Evolutionary conservation across 2,888 invertebrate species (phyloP).

Genomic region (Andrena hattorfiana): DNA sequence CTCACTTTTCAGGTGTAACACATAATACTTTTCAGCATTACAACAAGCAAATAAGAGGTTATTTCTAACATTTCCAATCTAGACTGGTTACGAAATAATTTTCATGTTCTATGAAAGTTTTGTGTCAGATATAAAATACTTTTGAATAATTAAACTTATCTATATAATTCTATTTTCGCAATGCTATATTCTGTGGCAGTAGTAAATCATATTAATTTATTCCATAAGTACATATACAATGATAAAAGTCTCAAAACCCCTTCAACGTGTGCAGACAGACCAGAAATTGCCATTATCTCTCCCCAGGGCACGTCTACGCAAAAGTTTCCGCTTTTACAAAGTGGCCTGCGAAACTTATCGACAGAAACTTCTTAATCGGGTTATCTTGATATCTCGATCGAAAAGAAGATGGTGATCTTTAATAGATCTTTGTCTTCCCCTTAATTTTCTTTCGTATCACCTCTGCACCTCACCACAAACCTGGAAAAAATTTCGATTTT

Average conservation of each 20-base stretch:
- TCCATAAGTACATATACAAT: not conserved
- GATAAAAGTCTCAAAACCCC: not conserved
- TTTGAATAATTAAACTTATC: too few relatives aligned
- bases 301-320: slow-evolving; percentile 7
- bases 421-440: slow-evolving; percentile 2
- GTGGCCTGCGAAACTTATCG: slow-evolving; percentile 53
- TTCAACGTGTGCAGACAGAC: not conserved
- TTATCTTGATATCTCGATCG: slow-evolving; percentile 46
- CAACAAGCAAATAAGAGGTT: too few relatives aligned
- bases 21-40: too few relatives aligned
- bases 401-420: slow-evolving; percentile 29
- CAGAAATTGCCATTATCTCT: slow-evolving; percentile 14
- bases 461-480: not conserved
- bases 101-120: too few relatives aligned
- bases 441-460: slow-evolving; percentile 16
- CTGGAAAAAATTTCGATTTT: not conserved
- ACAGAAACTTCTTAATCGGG: slow-evolving; percentile 59
- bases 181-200: not conserved
- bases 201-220: too few relatives aligned
- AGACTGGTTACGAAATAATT: too few relatives aligned
- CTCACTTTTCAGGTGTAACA: too few relatives aligned
- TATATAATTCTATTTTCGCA: not conserved
- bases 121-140: too few relatives aligned
- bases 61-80: too few relatives aligned
- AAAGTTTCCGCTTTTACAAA: slow-evolving; percentile 37